Evolutionary conservation across 2,113 vertebrate species (phyloP).

Genomic region (Lampris megalopsis): DNA sequence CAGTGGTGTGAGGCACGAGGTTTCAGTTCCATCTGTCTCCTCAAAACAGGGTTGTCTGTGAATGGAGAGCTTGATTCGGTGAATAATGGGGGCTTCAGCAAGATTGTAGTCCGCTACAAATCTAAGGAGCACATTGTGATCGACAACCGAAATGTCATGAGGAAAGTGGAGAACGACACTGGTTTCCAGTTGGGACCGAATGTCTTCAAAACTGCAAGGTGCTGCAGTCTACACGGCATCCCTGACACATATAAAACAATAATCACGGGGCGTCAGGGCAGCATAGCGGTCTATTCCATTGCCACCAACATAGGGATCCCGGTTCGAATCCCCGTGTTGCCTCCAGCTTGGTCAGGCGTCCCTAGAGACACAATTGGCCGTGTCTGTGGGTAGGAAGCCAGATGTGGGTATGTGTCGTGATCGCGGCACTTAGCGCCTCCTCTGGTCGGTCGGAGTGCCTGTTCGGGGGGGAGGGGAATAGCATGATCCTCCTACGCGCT

Average conservation of each 20-base stretch:
- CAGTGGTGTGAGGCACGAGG: neutral
- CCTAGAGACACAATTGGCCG: too few species aligned
- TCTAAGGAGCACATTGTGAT: slow-evolving; percentile 43
- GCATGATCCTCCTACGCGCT: too few species aligned
- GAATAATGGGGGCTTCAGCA: slow-evolving; percentile 55
- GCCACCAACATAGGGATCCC: too few species aligned
- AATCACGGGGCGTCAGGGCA: too few species aligned
- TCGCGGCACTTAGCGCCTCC: too few species aligned
- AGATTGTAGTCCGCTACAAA: slow-evolving; percentile 58
- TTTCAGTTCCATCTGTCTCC: neutral
- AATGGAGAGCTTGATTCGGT: slow-evolving; percentile 64
- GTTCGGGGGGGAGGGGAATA: too few species aligned
- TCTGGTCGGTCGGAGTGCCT: too few species aligned
- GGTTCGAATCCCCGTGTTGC: too few species aligned
- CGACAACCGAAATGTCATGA: slow-evolving; percentile 8
- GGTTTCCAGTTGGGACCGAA: neutral
- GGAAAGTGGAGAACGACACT: neutral
- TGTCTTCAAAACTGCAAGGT: slow-evolving; percentile 37
- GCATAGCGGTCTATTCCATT: too few species aligned
- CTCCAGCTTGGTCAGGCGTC: too few species aligned
- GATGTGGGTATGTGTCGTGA: too few species aligned
- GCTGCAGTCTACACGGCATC: slow-evolving; percentile 4
- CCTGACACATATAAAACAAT: neutral
- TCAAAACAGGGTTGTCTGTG: slow-evolving; percentile 64
- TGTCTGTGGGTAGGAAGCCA: too few species aligned